These are phyloP conservation scores for Minunthozetes semirufus DNA, from an alignment of 2,888 invertebrate genomes.

Conservation along the genomic window DNA sequence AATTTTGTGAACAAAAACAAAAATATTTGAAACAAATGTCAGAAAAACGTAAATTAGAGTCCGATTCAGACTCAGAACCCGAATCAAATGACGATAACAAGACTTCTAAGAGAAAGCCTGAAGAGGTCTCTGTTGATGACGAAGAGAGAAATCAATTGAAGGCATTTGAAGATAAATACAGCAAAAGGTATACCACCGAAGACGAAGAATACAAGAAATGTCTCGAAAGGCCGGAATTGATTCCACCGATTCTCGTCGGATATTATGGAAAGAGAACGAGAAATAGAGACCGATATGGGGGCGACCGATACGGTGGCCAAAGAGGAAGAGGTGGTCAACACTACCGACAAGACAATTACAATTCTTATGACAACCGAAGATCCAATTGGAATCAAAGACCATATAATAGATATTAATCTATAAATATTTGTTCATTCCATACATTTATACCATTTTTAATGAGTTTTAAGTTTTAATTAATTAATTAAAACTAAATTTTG, in stretches of 20 bases:
- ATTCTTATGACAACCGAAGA: neutral
- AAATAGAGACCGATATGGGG: neutral
- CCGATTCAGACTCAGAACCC: neutral
- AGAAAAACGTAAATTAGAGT: neutral
- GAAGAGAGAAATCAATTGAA: neutral
- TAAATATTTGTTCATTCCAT: neutral
- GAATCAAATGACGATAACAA: neutral
- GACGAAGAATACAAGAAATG: conserved; percentile 7
- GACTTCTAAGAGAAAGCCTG: neutral
- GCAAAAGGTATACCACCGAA: neutral
- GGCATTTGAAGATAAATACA: conserved; percentile 10
- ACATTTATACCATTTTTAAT: too few relatives aligned
- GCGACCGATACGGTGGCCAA: neutral
- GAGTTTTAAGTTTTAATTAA: too few relatives aligned
- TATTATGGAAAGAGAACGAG: conserved; percentile 16
- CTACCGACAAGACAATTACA: neutral
- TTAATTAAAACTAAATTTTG: neutral
- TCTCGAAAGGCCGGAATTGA: neutral
- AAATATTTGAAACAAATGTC: neutral
- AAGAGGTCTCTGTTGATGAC: conserved; percentile 7
- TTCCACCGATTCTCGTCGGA: neutral
- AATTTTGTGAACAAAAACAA: neutral
- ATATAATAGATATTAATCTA: neutral
- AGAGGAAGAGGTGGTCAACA: neutral
- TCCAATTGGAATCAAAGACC: conserved; percentile 6